phyloP scores from a whole-genome alignment of 2,888 invertebrate genomes.

The Sinodicranocentrus sp. region DNA sequence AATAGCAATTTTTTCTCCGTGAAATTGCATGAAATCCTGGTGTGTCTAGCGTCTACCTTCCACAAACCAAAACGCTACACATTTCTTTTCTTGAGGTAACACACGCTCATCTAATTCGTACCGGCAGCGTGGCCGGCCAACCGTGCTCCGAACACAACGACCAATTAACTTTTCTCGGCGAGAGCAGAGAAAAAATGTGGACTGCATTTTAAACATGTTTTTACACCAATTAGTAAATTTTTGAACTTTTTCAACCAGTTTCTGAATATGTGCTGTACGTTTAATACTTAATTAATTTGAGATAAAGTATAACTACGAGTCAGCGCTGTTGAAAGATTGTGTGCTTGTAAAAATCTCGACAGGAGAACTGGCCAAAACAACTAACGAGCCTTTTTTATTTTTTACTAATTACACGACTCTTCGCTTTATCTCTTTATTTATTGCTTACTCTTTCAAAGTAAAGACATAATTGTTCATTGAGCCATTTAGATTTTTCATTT shows the following conservation, averaged over 20 bases:
- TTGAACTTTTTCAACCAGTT: not conserved
- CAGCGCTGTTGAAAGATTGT: no score
- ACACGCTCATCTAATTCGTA: no score
- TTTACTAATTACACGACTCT: conserved; percentile 42
- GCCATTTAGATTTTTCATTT: not conserved
- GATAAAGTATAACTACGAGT: no score
- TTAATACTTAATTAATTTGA: conserved; percentile 35
- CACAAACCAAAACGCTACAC: no score
- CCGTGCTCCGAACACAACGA: not conserved
- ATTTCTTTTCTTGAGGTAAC: no score
- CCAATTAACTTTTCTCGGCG: conserved; percentile 2
- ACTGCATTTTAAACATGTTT: conserved; percentile 18
- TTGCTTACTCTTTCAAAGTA: conserved; percentile 16
- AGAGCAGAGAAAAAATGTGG: not conserved
- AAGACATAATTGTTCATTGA: conserved; percentile 16
- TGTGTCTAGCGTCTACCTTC: no score
- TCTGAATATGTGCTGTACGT: conserved; percentile 13
- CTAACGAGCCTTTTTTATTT: conserved; percentile 34
- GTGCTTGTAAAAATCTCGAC: no score
- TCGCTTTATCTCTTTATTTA: conserved; percentile 36
- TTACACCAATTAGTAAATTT: conserved; percentile 39
- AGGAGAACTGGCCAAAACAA: no score
- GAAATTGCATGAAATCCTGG: no score
- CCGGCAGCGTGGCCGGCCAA: not conserved
- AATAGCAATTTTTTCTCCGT: no score